These are phyloP conservation scores for Myrmophylax atrothorax DNA, from an alignment of 2,113 vertebrate genomes.

Conservation along the genomic window DNA sequence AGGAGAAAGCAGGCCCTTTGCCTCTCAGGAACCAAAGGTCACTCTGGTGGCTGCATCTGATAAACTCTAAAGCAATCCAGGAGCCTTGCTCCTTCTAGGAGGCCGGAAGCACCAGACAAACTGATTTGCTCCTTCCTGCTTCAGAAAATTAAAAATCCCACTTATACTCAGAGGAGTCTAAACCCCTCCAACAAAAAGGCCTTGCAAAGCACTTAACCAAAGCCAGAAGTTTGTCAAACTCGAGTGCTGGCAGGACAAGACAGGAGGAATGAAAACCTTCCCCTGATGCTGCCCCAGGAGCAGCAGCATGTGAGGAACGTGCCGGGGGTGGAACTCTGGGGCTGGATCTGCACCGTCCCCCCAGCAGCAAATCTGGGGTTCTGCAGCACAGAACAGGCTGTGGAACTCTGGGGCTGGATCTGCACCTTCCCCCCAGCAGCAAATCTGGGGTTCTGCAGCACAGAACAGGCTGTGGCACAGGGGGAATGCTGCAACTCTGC, in stretches of 20 bases:
- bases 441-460: not conserved
- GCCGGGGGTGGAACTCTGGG: not conserved
- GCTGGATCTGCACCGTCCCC: not conserved
- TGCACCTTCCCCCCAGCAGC: not conserved
- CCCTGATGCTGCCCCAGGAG: not conserved
- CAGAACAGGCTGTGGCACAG: not conserved
- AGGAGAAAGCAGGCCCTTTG: slow-evolving; percentile 48
- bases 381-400: not conserved
- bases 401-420: not conserved
- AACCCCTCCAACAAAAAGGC: slow-evolving; percentile 67
- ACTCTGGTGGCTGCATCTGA: slow-evolving; percentile 74
- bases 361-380: not conserved
- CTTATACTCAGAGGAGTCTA: slow-evolving; percentile 73
- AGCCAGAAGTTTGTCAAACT: slow-evolving; percentile 76
- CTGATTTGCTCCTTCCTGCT: slow-evolving; percentile 80
- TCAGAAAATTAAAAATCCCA: slow-evolving; percentile 79
- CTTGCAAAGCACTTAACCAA: slow-evolving; percentile 74
- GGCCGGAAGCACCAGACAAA: slow-evolving; percentile 72
- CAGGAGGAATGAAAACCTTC: slow-evolving; percentile 31
- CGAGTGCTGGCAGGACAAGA: slow-evolving; percentile 37
- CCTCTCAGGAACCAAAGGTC: slow-evolving; percentile 73
- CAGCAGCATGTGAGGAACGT: not conserved
- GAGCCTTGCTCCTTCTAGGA: slow-evolving; percentile 70
- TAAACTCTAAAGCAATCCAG: slow-evolving; percentile 73
- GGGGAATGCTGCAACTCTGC: not conserved